These are phyloP conservation scores for Podabrus alpinus DNA, from an alignment of 2,888 invertebrate species.

Conservation along the genomic window DNA sequence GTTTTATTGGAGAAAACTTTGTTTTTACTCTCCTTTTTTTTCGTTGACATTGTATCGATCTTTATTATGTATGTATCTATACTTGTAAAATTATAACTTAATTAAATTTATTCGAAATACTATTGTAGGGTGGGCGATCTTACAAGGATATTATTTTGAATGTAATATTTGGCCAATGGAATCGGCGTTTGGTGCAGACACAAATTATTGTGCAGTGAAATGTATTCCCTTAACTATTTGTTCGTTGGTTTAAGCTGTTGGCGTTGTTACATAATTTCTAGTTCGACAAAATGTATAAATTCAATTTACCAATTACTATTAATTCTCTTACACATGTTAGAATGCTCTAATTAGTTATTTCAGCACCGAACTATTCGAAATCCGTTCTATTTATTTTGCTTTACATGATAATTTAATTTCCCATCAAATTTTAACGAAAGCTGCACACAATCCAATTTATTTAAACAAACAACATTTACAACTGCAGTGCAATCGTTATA, in stretches of 20 bases:
- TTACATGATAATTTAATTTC: not conserved
- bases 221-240: conserved; percentile 13
- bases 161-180: not conserved
- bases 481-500: not conserved
- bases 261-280: conserved; percentile 7
- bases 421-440: not conserved
- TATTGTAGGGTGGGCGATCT: not conserved
- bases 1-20: conserved; percentile 2
- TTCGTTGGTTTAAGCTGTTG: conserved; percentile 7
- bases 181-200: not conserved
- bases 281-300: not conserved
- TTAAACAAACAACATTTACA: not conserved
- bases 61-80: not conserved
- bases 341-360: not conserved
- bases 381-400: not conserved
- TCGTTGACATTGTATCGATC: not conserved
- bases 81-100: not conserved
- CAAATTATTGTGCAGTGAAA: conserved; percentile 9
- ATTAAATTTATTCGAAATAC: not conserved
- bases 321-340: not conserved
- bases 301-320: not conserved
- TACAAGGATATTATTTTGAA: not conserved
- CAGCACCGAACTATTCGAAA: not conserved
- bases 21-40: not conserved
- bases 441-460: not conserved